Base-by-base conservation (phyloP, 2,797 vertebrate species). In the Emys orbicularis region DNA sequence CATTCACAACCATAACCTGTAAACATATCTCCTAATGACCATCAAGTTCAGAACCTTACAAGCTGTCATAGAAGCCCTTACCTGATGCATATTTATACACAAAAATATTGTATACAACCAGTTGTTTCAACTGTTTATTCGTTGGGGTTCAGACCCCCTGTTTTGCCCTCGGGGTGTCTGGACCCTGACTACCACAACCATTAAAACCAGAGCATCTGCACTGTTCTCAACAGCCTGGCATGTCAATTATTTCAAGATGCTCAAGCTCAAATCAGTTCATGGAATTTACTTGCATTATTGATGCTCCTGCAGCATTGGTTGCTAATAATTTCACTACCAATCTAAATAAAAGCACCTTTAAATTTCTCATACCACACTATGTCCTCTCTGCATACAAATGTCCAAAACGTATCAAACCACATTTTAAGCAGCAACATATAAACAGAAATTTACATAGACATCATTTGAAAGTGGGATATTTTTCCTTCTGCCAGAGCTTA, bases 401-500 rank as follows among this genome's bases (percentile, higher is more conserved):
- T 90, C 2, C 34, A 44, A 54, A 86, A 84, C 1, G 2, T 4
- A 6, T 44, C 37, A 13, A 21, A 8, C 18, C 81, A 13, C 4
- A 2, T 68, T 1, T 44, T 29, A 21, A 0, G 1, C 6, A 87
- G 16, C 2, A 87, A 81, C 12, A 25, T 3, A 47, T 16, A 34
- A 34, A 79, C 84, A 68, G 79, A 76, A 25, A 47, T 47, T 29
- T 1, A 86, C 90, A 79, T 0, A 50, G n/a, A 19, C 1, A 49
- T 52, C 1, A 12, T 27, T 47, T 72, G 34, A 8, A 79, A 91
- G 86, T 84, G 0, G 0, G 29, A 12, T n/a, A 6, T 0, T 1
- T 34, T 8, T 74, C 23, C 21, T 41, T 74, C 23, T 44, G 21
- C 72, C 23, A 44, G 72, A 25, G 12, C 61, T 74, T 27, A 15